phyloP scores from a whole-genome alignment of 2,113 vertebrate genomes.

The Seriola aureovittata region DNA sequence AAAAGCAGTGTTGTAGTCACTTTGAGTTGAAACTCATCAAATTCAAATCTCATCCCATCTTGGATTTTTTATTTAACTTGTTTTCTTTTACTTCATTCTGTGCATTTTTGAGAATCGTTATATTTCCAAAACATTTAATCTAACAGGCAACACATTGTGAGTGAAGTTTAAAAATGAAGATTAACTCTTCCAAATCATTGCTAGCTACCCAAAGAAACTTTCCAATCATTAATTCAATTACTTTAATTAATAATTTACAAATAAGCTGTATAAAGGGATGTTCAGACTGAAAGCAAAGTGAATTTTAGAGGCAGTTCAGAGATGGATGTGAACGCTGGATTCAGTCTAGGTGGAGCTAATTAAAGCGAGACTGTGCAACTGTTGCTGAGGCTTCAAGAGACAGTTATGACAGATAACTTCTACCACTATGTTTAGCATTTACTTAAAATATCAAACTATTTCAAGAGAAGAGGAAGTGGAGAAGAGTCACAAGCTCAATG shows the following conservation, averaged over 20 bases:
- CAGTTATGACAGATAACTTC: no score
- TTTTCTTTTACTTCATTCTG: not conserved
- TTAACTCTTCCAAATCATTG: not conserved
- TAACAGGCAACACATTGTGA: no score
- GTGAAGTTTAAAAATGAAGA: not conserved
- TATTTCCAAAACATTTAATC: not conserved
- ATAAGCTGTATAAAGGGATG: not conserved
- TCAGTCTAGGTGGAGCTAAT: not conserved
- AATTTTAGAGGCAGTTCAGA: no score
- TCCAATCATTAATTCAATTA: not conserved
- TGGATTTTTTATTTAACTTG: not conserved
- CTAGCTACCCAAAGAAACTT: not conserved
- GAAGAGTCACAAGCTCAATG: no score
- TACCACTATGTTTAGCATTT: not conserved
- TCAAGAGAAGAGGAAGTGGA: no score
- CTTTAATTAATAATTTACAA: not conserved
- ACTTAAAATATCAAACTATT: no score
- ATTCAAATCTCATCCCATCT: not conserved
- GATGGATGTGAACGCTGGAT: not conserved
- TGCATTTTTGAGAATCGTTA: not conserved
- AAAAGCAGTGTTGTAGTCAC: slow-evolving; percentile 57
- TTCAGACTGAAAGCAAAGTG: slow-evolving; percentile 10
- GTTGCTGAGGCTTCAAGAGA: not conserved
- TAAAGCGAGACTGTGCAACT: not conserved
- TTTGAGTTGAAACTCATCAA: not conserved